phyloP scores from a whole-genome alignment of 2,113 vertebrate genomes.

The Carettochelys insculpta region DNA sequence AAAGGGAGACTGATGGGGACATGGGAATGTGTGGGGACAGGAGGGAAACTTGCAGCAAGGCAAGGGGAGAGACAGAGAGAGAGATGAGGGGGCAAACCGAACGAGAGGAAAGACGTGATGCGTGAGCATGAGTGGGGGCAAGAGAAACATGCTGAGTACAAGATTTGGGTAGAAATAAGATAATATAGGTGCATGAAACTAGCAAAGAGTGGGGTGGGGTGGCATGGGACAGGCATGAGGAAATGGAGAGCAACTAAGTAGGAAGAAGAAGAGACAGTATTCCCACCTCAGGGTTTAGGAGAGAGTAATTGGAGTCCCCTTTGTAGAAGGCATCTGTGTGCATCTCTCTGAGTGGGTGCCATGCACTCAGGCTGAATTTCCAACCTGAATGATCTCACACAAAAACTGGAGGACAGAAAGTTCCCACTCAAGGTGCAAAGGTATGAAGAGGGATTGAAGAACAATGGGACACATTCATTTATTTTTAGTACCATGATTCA shows the following conservation, averaged over 20 bases:
- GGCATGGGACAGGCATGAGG: neutral
- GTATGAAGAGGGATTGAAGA: neutral
- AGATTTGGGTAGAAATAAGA: constrained; percentile 9
- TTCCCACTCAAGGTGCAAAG: neutral
- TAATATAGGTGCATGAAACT: neutral
- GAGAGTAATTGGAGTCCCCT: neutral
- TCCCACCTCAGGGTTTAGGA: constrained; percentile 27
- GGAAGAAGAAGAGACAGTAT: constrained; percentile 47
- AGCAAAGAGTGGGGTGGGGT: neutral
- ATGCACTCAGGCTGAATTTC: neutral
- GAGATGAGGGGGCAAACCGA: neutral
- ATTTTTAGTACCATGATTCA: neutral
- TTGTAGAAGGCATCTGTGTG: neutral
- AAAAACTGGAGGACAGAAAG: neutral
- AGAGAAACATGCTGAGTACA: neutral
- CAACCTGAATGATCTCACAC: neutral
- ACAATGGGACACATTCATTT: neutral
- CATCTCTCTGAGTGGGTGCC: neutral
- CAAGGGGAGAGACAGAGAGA: too few relatives aligned
- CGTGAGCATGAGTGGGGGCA: neutral
- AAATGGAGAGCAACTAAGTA: neutral
- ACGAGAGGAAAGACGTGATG: neutral
- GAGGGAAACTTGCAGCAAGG: neutral
- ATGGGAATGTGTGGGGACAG: neutral
- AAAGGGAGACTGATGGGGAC: neutral